Conservation (phyloP, 30 jellyfish, hydroid and myxozoan species). For the Sanderia malayensis region DNA sequence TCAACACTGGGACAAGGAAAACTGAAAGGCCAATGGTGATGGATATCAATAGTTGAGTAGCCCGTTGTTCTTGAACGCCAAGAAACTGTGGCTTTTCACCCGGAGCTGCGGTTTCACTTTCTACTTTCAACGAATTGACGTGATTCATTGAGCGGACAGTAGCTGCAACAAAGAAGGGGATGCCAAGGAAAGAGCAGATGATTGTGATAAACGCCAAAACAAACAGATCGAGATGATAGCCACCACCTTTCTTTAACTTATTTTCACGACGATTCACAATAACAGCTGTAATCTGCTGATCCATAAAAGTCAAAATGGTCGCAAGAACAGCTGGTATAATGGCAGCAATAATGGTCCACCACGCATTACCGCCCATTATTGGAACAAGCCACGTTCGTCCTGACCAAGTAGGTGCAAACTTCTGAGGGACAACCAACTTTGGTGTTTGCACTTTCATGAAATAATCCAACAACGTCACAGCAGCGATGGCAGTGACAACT, state of each 20-base stretch:
- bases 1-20: slow-evolving; percentile 55
- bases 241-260: slow-evolving; percentile 67
- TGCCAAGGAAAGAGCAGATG: slow-evolving; percentile 76
- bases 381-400: slow-evolving; percentile 83
- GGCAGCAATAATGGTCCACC: slow-evolving; percentile 84
- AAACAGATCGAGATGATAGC: slow-evolving; percentile 85
- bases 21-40: slow-evolving; percentile 61
- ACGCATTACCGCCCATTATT: slow-evolving; percentile 45
- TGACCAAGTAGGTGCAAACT: slow-evolving; percentile 61
- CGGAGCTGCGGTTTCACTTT: slow-evolving; percentile 72
- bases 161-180: slow-evolving; percentile 84
- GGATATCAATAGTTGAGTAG: slow-evolving; percentile 51
- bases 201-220: slow-evolving; percentile 52
- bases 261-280: slow-evolving; percentile 71
- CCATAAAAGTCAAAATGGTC: slow-evolving; percentile 67
- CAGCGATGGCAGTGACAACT: slow-evolving; percentile 50
- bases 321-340: slow-evolving; percentile 74
- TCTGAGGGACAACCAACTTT: slow-evolving; percentile 57
- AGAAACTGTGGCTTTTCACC: slow-evolving; percentile 71
- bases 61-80: slow-evolving; percentile 60
- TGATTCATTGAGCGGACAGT: slow-evolving; percentile 73
- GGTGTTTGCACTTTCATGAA: slow-evolving; percentile 63
- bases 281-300: slow-evolving; percentile 82
- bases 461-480: slow-evolving; percentile 56
- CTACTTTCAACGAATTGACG: slow-evolving; percentile 48